These are phyloP conservation scores for Hyalella azteca DNA, from an alignment of 2,888 invertebrate genomes.

Conservation along the genomic window DNA sequence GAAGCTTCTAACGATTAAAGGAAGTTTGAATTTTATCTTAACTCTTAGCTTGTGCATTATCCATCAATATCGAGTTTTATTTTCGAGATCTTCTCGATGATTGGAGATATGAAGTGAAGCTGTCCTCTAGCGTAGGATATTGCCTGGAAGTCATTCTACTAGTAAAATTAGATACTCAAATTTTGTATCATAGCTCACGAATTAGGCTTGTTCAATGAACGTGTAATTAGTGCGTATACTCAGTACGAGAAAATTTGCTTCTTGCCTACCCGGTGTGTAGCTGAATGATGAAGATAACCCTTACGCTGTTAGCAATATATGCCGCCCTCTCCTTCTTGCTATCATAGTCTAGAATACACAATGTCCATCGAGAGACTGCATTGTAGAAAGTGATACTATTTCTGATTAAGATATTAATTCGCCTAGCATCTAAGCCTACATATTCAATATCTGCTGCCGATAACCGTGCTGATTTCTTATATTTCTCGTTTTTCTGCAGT, in stretches of 20 bases:
- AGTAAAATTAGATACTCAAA: neutral
- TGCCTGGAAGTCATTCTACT: neutral
- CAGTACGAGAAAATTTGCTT: conserved; percentile 17
- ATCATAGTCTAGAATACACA: conserved; percentile 30
- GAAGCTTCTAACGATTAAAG: neutral
- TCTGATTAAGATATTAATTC: conserved; percentile 25
- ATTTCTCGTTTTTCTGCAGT: conserved; percentile 20
- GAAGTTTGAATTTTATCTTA: too few species aligned
- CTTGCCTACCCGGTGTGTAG: conserved; percentile 25
- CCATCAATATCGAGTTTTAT: too few species aligned
- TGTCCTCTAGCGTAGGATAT: neutral
- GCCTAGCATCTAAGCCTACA: conserved; percentile 21
- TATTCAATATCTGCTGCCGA: conserved; percentile 11
- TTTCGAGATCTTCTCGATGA: too few species aligned
- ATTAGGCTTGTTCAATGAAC: conserved; percentile 27
- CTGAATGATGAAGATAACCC: conserved; percentile 19
- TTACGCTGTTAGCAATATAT: conserved; percentile 19
- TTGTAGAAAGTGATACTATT: conserved; percentile 35
- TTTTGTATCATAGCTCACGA: conserved; percentile 21
- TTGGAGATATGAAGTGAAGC: too few species aligned
- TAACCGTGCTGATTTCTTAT: neutral
- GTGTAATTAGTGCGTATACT: conserved; percentile 21
- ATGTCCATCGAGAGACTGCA: conserved; percentile 33
- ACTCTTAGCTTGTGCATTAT: too few species aligned
- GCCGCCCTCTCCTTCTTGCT: conserved; percentile 30